Conservation (phyloP, 2,113 vertebrate species). For the Oplegnathus fasciatus region DNA sequence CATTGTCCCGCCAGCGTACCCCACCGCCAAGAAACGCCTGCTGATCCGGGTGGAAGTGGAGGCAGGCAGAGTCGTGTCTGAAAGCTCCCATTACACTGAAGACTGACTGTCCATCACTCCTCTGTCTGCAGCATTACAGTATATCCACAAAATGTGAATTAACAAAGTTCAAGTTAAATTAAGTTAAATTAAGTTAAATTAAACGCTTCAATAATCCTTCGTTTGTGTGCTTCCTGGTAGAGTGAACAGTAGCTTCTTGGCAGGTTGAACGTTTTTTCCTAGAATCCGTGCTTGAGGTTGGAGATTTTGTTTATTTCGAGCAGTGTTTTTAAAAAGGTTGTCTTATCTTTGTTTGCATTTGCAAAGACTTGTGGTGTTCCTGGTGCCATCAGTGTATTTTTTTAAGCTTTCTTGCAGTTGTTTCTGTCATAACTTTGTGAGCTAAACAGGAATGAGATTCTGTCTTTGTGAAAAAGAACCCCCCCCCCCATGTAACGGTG, state of each 20-base stretch:
- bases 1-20: not conserved
- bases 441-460: not conserved
- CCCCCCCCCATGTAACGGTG: not conserved
- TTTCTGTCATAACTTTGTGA: not conserved
- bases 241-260: conserved; percentile 21
- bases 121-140: conserved; percentile 2
- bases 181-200: not conserved
- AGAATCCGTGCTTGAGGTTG: not conserved
- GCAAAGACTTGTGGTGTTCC: not conserved
- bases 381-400: not conserved
- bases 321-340: conserved; percentile 6
- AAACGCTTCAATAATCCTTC: not conserved
- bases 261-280: not conserved
- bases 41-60: conserved; percentile 79
- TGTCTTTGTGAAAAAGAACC: not conserved
- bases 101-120: conserved; percentile 21
- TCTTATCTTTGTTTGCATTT: conserved; percentile 35
- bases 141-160: conserved; percentile 48
- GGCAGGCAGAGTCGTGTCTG: conserved; percentile 66
- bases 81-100: conserved; percentile 69
- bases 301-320: conserved; percentile 21
- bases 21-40: conserved; percentile 62
- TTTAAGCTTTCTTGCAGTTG: not conserved
- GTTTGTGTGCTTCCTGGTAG: conserved; percentile 4
- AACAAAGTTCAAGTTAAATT: not conserved